These are phyloP conservation scores for Lasioglossum pauxillum DNA, from an alignment of 2,888 invertebrate species.

Conservation along the genomic window DNA sequence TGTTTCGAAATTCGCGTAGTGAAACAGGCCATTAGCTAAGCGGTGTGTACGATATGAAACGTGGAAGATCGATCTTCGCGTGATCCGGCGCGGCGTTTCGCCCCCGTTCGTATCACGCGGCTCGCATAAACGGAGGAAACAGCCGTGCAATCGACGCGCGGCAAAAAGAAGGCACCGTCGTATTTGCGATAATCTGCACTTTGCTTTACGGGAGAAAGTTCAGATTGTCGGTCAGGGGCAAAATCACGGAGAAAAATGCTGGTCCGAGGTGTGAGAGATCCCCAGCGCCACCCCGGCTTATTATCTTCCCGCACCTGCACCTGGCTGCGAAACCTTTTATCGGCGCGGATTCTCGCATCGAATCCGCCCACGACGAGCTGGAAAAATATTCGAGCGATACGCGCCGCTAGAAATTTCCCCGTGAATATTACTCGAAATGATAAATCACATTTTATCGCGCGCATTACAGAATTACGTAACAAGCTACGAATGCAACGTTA, in stretches of 20 bases:
- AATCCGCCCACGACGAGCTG: constrained; percentile 27
- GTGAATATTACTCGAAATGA: neutral
- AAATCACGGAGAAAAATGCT: constrained; percentile 47
- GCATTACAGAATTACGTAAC: constrained; percentile 1
- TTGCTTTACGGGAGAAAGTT: constrained; percentile 63
- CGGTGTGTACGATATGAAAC: constrained; percentile 17
- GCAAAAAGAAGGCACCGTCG: constrained; percentile 42
- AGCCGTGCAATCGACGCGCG: constrained; percentile 28
- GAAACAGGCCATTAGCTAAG: constrained; percentile 6
- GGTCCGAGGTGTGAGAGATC: constrained; percentile 52
- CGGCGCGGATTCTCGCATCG: constrained; percentile 50
- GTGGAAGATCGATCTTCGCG: constrained; percentile 36
- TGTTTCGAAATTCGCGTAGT: neutral
- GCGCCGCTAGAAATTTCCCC: neutral
- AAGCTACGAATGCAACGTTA: neutral
- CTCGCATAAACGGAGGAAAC: constrained; percentile 31
- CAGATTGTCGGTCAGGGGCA: constrained; percentile 36
- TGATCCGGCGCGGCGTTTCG: constrained; percentile 23
- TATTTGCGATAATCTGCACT: constrained; percentile 55
- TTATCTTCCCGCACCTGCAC: constrained; percentile 63
- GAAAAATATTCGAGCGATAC: neutral
- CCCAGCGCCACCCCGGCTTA: constrained; percentile 47
- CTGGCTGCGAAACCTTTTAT: constrained; percentile 53
- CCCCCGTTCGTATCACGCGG: constrained; percentile 22
- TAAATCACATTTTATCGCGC: neutral